These are phyloP conservation scores for Drosophila histrio DNA, from an alignment of 2,888 invertebrate genomes.

Conservation along the genomic window DNA sequence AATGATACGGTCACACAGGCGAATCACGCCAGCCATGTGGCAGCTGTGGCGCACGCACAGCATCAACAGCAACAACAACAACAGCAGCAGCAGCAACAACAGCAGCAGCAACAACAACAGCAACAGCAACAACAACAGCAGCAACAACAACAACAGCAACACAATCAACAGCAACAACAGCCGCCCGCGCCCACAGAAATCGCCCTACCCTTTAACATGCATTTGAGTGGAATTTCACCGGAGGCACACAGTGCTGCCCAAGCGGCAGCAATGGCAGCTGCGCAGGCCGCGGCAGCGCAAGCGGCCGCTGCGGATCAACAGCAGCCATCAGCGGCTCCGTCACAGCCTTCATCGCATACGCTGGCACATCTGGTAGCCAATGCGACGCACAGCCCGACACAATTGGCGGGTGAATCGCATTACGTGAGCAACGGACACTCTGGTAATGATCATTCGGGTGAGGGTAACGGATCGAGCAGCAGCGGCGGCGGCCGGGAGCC, in stretches of 20 bases:
- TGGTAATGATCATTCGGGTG: slow-evolving; percentile 60
- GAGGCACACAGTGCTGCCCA: slow-evolving; percentile 83
- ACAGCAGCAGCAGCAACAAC: slow-evolving; percentile 57
- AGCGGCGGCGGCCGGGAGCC: slow-evolving; percentile 65
- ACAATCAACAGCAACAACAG: slow-evolving; percentile 76
- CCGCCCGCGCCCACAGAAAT: slow-evolving; percentile 81
- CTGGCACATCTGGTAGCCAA: slow-evolving; percentile 78
- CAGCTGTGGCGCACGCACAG: slow-evolving; percentile 67
- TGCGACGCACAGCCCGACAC: slow-evolving; percentile 78
- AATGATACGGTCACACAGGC: slow-evolving; percentile 77
- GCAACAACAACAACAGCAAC: slow-evolving; percentile 67
- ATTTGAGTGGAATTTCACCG: slow-evolving; percentile 78
- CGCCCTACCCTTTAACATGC: slow-evolving; percentile 82
- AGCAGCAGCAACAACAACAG: slow-evolving; percentile 68
- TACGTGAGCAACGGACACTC: slow-evolving; percentile 69
- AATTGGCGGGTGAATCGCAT: slow-evolving; percentile 64
- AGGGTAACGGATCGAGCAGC: slow-evolving; percentile 62
- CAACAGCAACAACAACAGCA: slow-evolving; percentile 74
- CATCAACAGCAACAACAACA: slow-evolving; percentile 72
- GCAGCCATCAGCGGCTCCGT: slow-evolving; percentile 45
- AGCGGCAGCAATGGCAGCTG: slow-evolving; percentile 83
- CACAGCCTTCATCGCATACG: slow-evolving; percentile 63
- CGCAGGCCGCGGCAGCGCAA: slow-evolving; percentile 83
- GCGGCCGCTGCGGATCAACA: slow-evolving; percentile 81
- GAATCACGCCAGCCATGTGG: slow-evolving; percentile 64